Evolutionary conservation across 35 echinoderm and acorn worm genomes (phyloP).

Genomic region (Holothuria glaberrima): DNA sequence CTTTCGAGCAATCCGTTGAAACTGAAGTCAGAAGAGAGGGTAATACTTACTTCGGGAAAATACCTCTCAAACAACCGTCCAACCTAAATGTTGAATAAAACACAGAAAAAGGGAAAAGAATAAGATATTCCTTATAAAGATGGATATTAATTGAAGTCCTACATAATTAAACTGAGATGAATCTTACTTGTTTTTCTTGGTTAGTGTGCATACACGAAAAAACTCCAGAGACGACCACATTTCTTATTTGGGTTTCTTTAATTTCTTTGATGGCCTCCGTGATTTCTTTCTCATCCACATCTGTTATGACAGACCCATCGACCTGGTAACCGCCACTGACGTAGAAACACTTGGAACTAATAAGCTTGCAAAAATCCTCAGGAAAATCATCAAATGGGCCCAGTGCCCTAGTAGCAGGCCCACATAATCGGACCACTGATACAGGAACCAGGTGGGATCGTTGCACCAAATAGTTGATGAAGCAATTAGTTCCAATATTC

Average conservation of each 20-base stretch:
- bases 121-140: too few species aligned
- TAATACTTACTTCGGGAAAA: conserved; percentile 68
- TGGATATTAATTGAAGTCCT: too few species aligned
- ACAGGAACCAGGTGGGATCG: conserved; percentile 70
- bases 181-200: conserved; percentile 78
- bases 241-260: conserved; percentile 40
- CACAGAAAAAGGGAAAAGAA: too few species aligned
- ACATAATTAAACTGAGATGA: too few species aligned
- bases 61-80: conserved; percentile 45
- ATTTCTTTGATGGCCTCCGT: conserved; percentile 59
- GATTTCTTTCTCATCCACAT: conserved; percentile 73
- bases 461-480: conserved; percentile 86
- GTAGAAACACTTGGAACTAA: conserved; percentile 37
- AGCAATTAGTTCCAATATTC: conserved; percentile 92
- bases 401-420: conserved; percentile 70
- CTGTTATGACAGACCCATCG: conserved; percentile 80
- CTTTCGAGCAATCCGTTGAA: conserved; percentile 81
- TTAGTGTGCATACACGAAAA: conserved; percentile 75
- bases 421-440: conserved; percentile 84
- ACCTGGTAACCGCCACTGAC: conserved; percentile 84
- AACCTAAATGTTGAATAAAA: conserved; percentile 42
- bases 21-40: conserved; percentile 74
- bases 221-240: conserved; percentile 78
- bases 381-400: conserved; percentile 81
- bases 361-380: conserved; percentile 47